phyloP scores from a whole-genome alignment of 2,113 vertebrate genomes.

The Oreochromis spilurus region DNA sequence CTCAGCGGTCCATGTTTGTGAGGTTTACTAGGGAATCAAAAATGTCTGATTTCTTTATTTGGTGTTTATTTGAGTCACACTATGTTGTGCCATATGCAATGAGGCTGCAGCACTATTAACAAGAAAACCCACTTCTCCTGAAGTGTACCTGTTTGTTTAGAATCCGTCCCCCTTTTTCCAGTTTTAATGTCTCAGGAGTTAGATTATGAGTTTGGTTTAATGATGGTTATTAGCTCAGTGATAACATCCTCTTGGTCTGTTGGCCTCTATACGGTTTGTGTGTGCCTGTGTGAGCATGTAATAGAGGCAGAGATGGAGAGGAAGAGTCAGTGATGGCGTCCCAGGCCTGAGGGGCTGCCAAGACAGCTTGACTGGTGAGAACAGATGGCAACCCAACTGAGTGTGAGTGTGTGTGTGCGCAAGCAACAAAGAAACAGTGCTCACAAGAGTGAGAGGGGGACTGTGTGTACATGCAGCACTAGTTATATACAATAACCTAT shows the following conservation, averaged over 20 bases:
- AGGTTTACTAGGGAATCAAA: fast-evolving
- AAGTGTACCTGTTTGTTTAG: background rate
- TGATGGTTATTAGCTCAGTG: background rate
- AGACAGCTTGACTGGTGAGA: slow-evolving; percentile 63
- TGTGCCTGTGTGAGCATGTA: background rate
- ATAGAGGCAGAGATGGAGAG: background rate
- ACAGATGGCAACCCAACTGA: slow-evolving; percentile 55
- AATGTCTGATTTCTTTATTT: background rate
- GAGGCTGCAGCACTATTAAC: background rate
- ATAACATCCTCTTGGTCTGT: background rate
- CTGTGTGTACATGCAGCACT: background rate
- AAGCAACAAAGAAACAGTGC: background rate
- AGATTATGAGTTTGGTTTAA: background rate
- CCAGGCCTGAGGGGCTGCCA: slow-evolving; percentile 52
- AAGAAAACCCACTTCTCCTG: background rate
- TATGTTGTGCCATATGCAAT: too few relatives aligned
- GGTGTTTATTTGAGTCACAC: background rate
- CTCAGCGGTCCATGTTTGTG: fast-evolving
- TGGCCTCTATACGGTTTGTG: background rate
- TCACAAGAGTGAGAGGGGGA: background rate
- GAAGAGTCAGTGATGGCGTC: slow-evolving; percentile 37
- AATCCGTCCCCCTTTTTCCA: background rate
- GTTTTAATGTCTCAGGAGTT: background rate
- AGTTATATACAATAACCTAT: background rate
- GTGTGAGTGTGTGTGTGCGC: background rate